These are phyloP conservation scores for Protonibea diacanthus DNA, from an alignment of 2,797 vertebrate genomes.

Conservation along the genomic window DNA sequence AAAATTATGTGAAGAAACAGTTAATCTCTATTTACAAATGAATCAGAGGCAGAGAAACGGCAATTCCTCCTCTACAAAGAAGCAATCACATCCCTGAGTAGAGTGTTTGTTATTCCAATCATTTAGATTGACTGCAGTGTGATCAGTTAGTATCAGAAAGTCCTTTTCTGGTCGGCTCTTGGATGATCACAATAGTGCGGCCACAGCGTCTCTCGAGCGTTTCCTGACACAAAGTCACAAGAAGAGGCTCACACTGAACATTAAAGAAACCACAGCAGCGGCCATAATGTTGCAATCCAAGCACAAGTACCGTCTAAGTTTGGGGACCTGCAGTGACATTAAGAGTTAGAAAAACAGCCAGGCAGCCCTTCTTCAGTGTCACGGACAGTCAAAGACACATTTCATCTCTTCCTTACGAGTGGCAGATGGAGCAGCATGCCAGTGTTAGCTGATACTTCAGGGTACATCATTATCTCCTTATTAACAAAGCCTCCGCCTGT, in stretches of 20 bases:
- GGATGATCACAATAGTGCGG: constrained; percentile 29
- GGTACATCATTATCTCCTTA: constrained; percentile 25
- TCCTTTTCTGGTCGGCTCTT: constrained; percentile 17
- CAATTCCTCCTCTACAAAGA: constrained; percentile 56
- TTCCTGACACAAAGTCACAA: constrained; percentile 21
- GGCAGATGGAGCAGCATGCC: constrained; percentile 31
- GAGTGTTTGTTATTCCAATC: constrained; percentile 53
- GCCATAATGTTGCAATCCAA: constrained; percentile 18
- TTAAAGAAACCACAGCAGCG: constrained; percentile 17
- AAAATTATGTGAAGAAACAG: constrained; percentile 49
- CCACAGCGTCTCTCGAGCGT: constrained; percentile 1
- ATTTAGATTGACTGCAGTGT: constrained; percentile 33
- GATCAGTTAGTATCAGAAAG: constrained; percentile 31
- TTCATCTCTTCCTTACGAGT: constrained; percentile 15
- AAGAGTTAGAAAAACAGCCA: constrained; percentile 12
- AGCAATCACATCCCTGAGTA: constrained; percentile 79
- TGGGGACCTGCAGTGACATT: constrained; percentile 14
- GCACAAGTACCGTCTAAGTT: constrained; percentile 23
- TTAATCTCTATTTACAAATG: constrained; percentile 72
- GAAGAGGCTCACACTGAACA: constrained; percentile 27
- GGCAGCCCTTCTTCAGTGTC: constrained; percentile 11
- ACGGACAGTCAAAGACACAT: constrained; percentile 7
- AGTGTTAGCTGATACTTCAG: constrained; percentile 1
- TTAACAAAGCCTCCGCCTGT: constrained; percentile 9
- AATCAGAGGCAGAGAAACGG: constrained; percentile 49